These are phyloP conservation scores for Varanus komodoensis DNA, from an alignment of 2,113 vertebrate species.

Conservation along the genomic window DNA sequence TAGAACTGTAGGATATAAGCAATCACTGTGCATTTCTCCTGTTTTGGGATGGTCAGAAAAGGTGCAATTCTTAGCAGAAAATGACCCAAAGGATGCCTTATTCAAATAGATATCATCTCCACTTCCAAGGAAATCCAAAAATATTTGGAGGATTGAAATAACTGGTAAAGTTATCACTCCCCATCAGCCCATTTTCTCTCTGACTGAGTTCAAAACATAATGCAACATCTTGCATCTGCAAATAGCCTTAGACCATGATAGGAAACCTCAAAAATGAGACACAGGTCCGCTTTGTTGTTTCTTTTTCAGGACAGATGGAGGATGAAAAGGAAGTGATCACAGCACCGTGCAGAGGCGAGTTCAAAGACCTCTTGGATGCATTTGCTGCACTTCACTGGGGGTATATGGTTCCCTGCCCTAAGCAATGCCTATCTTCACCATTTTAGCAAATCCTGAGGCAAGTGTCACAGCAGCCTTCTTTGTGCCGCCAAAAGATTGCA, in stretches of 20 bases:
- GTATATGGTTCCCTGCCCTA: background rate
- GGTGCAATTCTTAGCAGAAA: background rate
- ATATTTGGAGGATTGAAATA: conserved; percentile 31
- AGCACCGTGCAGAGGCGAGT: background rate
- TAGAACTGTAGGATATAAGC: no score
- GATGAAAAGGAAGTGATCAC: conserved; percentile 41
- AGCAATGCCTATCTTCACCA: background rate
- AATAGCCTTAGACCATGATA: conserved; percentile 21
- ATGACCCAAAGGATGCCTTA: background rate
- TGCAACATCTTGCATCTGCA: conserved; percentile 50
- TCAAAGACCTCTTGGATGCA: background rate
- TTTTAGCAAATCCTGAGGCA: background rate
- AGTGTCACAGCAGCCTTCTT: background rate
- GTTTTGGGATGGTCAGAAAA: conserved; percentile 1
- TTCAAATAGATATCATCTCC: background rate
- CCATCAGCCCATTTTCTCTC: conserved; percentile 43
- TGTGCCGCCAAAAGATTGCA: background rate
- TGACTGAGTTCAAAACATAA: conserved; percentile 56
- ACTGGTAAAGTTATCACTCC: conserved; percentile 40
- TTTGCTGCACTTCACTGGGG: background rate
- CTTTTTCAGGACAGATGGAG: conserved; percentile 36
- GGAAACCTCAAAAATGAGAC: conserved; percentile 44
- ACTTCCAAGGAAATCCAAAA: conserved; percentile 33
- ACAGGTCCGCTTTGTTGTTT: conserved; percentile 12
- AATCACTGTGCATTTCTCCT: background rate